Evolutionary conservation across 37 sponge, comb jelly and placozoan species (phyloP), one percentile per base, ranked within the genome.

Genomic region (Crambe crambe): DNA sequence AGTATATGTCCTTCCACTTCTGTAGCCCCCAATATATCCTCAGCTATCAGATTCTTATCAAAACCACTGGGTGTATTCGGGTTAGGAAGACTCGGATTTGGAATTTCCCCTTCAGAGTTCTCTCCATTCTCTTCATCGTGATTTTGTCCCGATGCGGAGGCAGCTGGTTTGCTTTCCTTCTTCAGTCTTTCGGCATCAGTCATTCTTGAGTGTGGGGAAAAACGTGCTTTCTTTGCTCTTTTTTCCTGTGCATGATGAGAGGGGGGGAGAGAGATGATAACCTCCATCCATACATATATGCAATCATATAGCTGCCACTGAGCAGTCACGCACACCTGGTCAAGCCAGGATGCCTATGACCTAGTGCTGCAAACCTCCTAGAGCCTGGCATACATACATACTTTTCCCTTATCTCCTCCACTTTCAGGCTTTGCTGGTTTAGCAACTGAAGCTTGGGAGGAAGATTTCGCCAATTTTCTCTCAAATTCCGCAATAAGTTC

Each of bases 11-110:
- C 89, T 22, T 89, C 75, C 64, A 87, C 81, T 78, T 95, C 95
- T 21, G 97, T 93, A 42, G 97, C 97, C 59, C 97, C 97, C 32
- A 97, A 29, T 26, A 97, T 97, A 34, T 83, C 57, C 60, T 97
- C 92, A 5, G 94, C 73, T 0, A 69, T 71, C 23, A 80, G 77
- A 0, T 90, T 92, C 69, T 83, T 42, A 18, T 83, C 88, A 79
- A 97, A 97, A 27, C 97, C 97, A 56, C 56, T 86, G 37, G 79
- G 79, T n/a, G 42, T 56, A 2, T 36, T 68, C 56, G 56, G 68
- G 37, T 68, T 56, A 0, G 79, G 79, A n/a, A n/a, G n/a, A 2
- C n/a, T 68, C 56, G 56, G 68, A n/a, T 68, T 56, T 0, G 79
- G 79, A 37, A 79, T 25, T 23, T 77, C 77, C 0, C 61, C 77